These are phyloP conservation scores for Prunella himalayana DNA, from an alignment of 2,113 vertebrate genomes.

Conservation along the genomic window DNA sequence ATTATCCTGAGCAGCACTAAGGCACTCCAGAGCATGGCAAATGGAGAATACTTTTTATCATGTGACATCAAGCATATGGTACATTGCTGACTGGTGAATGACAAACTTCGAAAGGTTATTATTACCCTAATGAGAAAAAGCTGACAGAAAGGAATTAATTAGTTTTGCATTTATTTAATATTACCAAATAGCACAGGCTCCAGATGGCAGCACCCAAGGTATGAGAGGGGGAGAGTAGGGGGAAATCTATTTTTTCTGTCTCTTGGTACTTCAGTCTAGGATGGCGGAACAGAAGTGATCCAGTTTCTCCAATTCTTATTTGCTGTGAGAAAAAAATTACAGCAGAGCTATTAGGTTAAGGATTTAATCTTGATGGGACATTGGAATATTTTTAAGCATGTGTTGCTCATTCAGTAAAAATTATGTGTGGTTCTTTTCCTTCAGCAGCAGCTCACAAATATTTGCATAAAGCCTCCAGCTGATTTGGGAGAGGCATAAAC, in stretches of 20 bases:
- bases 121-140: constrained; percentile 47
- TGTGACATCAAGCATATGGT: constrained; percentile 55
- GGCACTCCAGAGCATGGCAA: background rate
- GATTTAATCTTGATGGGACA: background rate
- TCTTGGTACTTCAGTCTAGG: background rate
- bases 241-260: background rate
- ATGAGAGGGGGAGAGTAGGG: background rate
- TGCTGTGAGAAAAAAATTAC: background rate
- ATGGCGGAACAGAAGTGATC: background rate
- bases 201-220: constrained; percentile 22
- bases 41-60: constrained; percentile 20
- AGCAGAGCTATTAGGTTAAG: background rate
- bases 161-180: constrained; percentile 53
- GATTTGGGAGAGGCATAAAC: background rate
- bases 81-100: constrained; percentile 18
- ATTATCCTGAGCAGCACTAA: background rate
- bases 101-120: constrained; percentile 49
- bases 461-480: background rate
- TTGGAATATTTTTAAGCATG: background rate
- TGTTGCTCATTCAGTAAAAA: background rate
- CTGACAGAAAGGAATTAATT: constrained; percentile 59
- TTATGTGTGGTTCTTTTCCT: background rate
- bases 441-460: background rate
- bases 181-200: constrained; percentile 15
- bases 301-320: background rate